These are phyloP conservation scores for Amniataba percoides DNA, from an alignment of 2,797 vertebrate species.

Conservation along the genomic window DNA sequence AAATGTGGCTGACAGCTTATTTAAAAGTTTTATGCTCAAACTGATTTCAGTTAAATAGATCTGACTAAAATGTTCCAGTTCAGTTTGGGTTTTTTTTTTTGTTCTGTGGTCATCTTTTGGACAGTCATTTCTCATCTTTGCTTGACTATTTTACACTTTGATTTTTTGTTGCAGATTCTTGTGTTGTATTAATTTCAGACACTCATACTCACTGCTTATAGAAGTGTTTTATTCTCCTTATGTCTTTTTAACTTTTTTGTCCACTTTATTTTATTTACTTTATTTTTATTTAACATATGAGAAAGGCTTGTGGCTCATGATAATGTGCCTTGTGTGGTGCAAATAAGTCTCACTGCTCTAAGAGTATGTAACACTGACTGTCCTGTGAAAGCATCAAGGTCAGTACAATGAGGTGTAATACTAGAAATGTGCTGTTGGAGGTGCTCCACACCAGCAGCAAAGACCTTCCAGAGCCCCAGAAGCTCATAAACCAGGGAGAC, in stretches of 20 bases:
- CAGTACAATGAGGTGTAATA: constrained; percentile 20
- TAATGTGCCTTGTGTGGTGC: neutral
- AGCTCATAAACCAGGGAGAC: neutral
- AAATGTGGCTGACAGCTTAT: neutral
- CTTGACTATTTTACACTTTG: no score
- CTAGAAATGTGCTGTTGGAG: constrained; percentile 23
- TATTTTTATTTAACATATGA: no score
- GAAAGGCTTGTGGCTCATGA: neutral
- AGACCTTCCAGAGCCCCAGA: neutral
- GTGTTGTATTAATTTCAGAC: no score
- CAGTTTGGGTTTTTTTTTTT: no score
- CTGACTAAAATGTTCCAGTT: neutral
- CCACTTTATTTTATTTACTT: no score
- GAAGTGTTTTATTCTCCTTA: no score
- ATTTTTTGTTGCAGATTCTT: no score
- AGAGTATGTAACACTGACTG: neutral
- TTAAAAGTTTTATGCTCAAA: neutral
- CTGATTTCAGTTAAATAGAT: neutral
- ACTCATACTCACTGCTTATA: no score
- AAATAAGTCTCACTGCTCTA: neutral
- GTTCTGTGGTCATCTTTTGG: no score
- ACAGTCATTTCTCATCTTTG: no score
- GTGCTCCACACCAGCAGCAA: constrained; percentile 29
- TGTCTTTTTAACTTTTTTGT: no score
- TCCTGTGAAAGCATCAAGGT: neutral